These are phyloP conservation scores for Sinhomidia bicolor DNA, from an alignment of 2,888 invertebrate species.

Conservation along the genomic window DNA sequence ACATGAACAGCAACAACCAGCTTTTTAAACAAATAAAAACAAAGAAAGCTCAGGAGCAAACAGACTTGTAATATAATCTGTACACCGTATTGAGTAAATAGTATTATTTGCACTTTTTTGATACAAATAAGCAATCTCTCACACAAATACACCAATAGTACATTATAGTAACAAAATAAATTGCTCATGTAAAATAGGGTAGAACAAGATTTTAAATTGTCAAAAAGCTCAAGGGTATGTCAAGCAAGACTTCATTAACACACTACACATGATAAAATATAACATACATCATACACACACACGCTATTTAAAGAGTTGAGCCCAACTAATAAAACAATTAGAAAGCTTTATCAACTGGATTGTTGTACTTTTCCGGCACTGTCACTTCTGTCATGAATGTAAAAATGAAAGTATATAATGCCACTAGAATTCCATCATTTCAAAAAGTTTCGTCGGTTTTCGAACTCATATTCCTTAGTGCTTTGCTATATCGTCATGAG, in stretches of 20 bases:
- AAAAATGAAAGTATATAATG: neutral
- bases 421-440: neutral
- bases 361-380: slow-evolving; percentile 2
- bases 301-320: neutral
- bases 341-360: neutral
- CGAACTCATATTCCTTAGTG: neutral
- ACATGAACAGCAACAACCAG: neutral
- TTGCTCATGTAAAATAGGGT: slow-evolving; percentile 13
- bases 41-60: neutral
- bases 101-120: slow-evolving; percentile 54
- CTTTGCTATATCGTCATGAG: neutral
- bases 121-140: slow-evolving; percentile 31
- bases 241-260: slow-evolving; percentile 38
- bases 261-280: slow-evolving; percentile 43
- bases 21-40: neutral
- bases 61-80: neutral
- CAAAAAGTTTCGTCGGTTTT: neutral
- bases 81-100: slow-evolving; percentile 1
- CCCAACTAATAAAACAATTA: neutral
- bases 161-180: slow-evolving; percentile 11
- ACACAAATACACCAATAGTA: slow-evolving; percentile 32
- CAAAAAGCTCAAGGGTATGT: slow-evolving; percentile 46
- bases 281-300: neutral
- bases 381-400: neutral
- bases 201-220: slow-evolving; percentile 8